Base-by-base conservation (phyloP, 2,888 invertebrate species). In the Dusona sp. region DNA sequence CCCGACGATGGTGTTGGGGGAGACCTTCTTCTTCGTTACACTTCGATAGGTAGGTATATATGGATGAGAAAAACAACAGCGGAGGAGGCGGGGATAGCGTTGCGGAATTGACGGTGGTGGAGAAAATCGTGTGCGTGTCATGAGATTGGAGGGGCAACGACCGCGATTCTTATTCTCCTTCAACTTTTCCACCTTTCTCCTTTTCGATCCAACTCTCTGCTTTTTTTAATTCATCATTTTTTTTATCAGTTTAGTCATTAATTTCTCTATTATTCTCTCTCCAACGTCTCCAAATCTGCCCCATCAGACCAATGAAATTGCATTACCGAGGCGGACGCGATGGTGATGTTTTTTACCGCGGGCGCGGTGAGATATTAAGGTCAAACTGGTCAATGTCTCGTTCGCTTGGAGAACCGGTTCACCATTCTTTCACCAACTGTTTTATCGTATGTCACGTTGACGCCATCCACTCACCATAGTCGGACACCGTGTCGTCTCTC, bases 101-200 rank as follows among this genome's bases (percentile, higher is more conserved):
- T 33, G 16, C n/a, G 38, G 45, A n/a, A 42, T 42, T 42, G 45
- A 25, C 19, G 36, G 36, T 6, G 36, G 65, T 16, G 7, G 16
- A 38, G 38, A 48, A 70, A 64, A 70, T 16, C 25, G 45, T n/a
- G 42, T 61, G 61, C 74, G 54, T 61, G 74, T 74, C 74, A 74
- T 74, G 38, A 74, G 25, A 74, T 42, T 16, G 16, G 22, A 61
- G 57, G 74, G 74, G 25, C 74, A 61, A 61, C 61, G 74, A 74
- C 74, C 74, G 74, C 51, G 51, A 51, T 51, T 51, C 19, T 51
- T 51, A n/a, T 51, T 51, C 51, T n/a, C n/a, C n/a, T 51, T n/a
- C n/a, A n/a, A n/a, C n/a, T 51, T 51, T n/a, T n/a, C n/a, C 51
- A 6, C n/a, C 51, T n/a, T 51, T n/a, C 51, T n/a, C 7, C 51